These are phyloP conservation scores for Anabacerthia variegaticeps DNA, from an alignment of 2,797 vertebrate genomes.

Conservation along the genomic window DNA sequence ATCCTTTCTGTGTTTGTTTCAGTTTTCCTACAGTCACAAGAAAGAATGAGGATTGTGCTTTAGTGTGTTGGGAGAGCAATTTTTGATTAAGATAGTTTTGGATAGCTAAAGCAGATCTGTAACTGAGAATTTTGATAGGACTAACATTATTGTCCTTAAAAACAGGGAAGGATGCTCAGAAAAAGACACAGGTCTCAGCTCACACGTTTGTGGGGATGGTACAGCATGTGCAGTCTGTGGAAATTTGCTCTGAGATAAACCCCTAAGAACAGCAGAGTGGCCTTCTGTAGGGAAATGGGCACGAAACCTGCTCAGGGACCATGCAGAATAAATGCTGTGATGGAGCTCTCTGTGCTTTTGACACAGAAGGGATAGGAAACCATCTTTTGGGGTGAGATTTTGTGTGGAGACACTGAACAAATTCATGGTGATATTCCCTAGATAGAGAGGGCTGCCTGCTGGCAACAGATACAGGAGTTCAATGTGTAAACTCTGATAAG, in stretches of 20 bases:
- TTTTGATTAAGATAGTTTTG: neutral
- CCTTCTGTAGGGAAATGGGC: neutral
- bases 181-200: neutral
- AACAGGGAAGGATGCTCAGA: neutral
- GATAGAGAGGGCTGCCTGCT: constrained; percentile 72
- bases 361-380: neutral
- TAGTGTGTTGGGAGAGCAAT: neutral
- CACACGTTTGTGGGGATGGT: neutral
- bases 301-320: neutral
- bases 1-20: neutral
- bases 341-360: neutral
- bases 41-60: neutral
- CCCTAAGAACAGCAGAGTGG: neutral
- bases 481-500: constrained; percentile 83
- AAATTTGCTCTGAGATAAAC: neutral
- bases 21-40: neutral
- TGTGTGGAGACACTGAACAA: constrained; percentile 64
- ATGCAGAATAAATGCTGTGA: neutral
- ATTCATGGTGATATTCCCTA: constrained; percentile 75
- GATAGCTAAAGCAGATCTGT: neutral
- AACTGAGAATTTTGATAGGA: neutral
- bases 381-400: constrained; percentile 41
- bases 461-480: constrained; percentile 78
- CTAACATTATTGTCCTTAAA: neutral
- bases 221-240: fast-evolving